phyloP scores from a whole-genome alignment of 2,113 vertebrate genomes.

The Oreochromis niloticus region DNA sequence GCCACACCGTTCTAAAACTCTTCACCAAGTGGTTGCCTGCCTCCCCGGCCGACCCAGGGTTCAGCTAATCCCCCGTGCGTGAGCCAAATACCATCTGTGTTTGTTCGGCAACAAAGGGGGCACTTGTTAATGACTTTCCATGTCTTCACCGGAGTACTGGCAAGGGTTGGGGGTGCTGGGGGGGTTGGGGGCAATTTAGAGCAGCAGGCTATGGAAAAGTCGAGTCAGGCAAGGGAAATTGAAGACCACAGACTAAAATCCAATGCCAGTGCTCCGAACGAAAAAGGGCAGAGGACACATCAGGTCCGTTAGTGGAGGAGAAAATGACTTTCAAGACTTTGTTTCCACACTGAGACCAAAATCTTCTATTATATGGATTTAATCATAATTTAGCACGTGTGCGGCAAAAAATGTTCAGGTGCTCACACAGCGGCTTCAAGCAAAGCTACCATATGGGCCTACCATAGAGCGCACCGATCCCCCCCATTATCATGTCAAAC shows the following conservation, averaged over 20 bases:
- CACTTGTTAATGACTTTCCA: conserved; percentile 77
- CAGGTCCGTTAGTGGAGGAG: neutral
- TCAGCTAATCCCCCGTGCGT: conserved; percentile 75
- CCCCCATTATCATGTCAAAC: neutral
- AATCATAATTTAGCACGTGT: neutral
- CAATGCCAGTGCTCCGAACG: conserved; percentile 5
- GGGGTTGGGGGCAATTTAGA: neutral
- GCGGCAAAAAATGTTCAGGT: neutral
- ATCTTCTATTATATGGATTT: neutral
- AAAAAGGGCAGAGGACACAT: neutral
- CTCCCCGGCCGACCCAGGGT: conserved; percentile 55
- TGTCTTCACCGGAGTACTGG: conserved; percentile 71
- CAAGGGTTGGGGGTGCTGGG: conserved; percentile 1
- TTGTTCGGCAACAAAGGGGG: conserved; percentile 77
- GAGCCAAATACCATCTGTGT: conserved; percentile 79
- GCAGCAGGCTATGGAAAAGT: conserved; percentile 32
- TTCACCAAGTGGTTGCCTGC: conserved; percentile 57
- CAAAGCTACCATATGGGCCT: neutral
- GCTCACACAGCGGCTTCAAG: neutral
- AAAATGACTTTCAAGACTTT: neutral
- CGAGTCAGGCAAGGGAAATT: conserved; percentile 2
- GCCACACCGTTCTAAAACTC: conserved; percentile 34
- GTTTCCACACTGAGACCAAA: neutral
- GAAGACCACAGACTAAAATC: conserved; percentile 1
- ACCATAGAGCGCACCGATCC: neutral